Conservation (phyloP, 2,888 invertebrate genomes). For the Didymodactylos carnosus region DNA sequence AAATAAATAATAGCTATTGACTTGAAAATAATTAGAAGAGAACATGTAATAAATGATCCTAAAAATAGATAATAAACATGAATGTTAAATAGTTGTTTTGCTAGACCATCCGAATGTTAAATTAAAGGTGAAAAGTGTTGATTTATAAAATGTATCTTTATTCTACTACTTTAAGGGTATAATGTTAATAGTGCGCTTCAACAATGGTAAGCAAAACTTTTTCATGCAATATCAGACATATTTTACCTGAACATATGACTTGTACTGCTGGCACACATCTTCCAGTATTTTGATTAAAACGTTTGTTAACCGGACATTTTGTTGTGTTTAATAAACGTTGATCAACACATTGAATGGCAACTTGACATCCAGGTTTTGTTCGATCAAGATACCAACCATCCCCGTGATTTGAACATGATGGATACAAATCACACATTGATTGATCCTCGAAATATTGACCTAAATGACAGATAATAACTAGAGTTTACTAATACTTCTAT, state of each 20-base stretch:
- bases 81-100: too few relatives aligned
- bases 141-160: too few relatives aligned
- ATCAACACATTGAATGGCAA: conserved; percentile 5
- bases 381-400: conserved; percentile 10
- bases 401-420: conserved; percentile 3
- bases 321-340: conserved; percentile 6
- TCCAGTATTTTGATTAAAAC: conserved; percentile 11
- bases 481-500: not conserved
- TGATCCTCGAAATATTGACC: conserved; percentile 5
- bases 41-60: too few relatives aligned
- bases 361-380: conserved; percentile 7
- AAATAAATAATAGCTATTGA: too few relatives aligned
- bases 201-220: too few relatives aligned
- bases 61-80: too few relatives aligned
- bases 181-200: too few relatives aligned
- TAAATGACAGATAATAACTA: not conserved
- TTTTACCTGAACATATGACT: not conserved
- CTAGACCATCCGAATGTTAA: too few relatives aligned
- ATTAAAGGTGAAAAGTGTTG: too few relatives aligned
- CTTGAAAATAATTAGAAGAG: too few relatives aligned
- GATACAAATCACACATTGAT: conserved; percentile 2
- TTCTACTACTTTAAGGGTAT: too few relatives aligned
- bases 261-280: conserved; percentile 4
- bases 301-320: conserved; percentile 1
- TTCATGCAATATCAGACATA: too few relatives aligned